Evolutionary conservation across 2,888 invertebrate species (phyloP), one percentile per base, ranked within the genome.

Genomic region (Stegana nigrithorax): DNA sequence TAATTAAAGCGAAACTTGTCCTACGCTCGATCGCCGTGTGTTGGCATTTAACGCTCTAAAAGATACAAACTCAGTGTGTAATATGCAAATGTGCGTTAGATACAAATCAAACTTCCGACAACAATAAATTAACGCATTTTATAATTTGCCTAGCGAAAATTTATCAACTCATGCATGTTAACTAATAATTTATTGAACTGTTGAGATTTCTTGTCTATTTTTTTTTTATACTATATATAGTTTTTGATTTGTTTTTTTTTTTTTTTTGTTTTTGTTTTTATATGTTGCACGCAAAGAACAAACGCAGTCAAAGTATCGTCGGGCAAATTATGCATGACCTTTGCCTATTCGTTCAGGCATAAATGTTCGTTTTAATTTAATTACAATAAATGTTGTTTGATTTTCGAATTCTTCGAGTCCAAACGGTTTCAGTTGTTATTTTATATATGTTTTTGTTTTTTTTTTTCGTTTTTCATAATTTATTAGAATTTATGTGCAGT

Each of bases 51-150:
- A 44, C 4, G 19, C 44, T 17, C 19, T 14, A 47, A 23, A 23
- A 42, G 42, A 21, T 19, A 25, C 45, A 23, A 7, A 21, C 5
- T 21, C 17, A 50, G 14, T 14, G 4, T 50, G 50, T 50, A 26
- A 50, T 23, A 50, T 50, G 50, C 26, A 50, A 50, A 50, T 14
- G 12, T 26, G 12, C 4, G 26, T 12, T 14, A 50, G 50, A 50
- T 50, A 50, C 50, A 26, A 50, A 50, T 26, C 25, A 50, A 50
- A 50, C 50, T 50, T 50, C 50, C 50, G 23, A 50, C 25, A 50
- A 14, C 50, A 26, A 50, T 50, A 26, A 50, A 25, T 26, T 50
- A 23, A 26, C 25, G 50, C 14, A 50, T 26, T 26, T 50, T 50
- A 50, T 50, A 50, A 26, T 50, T 50, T 50, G 50, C 50, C 50